These are phyloP conservation scores for Galleria mellonella DNA, from an alignment of 1,140 invertebrate genomes.

Conservation along the genomic window DNA sequence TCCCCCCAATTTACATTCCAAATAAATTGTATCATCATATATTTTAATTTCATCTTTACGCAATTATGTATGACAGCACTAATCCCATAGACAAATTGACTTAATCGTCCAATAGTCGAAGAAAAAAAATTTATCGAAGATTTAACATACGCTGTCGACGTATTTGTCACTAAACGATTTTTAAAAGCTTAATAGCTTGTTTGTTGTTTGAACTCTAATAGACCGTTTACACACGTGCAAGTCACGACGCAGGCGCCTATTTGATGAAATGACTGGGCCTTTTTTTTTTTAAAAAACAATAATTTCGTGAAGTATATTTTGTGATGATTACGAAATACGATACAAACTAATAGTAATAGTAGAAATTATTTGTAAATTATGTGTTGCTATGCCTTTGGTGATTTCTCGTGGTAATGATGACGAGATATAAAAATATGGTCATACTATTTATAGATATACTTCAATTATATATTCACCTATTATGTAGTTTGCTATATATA, in stretches of 20 bases:
- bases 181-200: conserved; percentile 33
- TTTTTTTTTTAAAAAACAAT: no score
- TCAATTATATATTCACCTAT: no score
- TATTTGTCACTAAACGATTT: conserved; percentile 27
- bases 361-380: no score
- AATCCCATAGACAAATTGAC: background rate
- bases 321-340: conserved; percentile 4
- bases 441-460: no score
- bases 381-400: no score
- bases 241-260: conserved; percentile 12
- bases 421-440: no score
- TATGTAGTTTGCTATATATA: no score
- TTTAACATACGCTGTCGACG: conserved; percentile 11
- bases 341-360: background rate
- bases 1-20: no score
- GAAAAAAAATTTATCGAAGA: conserved; percentile 5
- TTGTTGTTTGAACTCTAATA: conserved; percentile 14
- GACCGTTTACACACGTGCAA: conserved; percentile 13
- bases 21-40: background rate
- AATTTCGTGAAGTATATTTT: no score
- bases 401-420: no score
- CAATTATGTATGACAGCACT: conserved; percentile 3
- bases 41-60: background rate
- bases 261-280: no score
- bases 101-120: conserved; percentile 2